Base-by-base conservation (phyloP, 2,888 invertebrate species). In the Yponomeuta plumbellus region DNA sequence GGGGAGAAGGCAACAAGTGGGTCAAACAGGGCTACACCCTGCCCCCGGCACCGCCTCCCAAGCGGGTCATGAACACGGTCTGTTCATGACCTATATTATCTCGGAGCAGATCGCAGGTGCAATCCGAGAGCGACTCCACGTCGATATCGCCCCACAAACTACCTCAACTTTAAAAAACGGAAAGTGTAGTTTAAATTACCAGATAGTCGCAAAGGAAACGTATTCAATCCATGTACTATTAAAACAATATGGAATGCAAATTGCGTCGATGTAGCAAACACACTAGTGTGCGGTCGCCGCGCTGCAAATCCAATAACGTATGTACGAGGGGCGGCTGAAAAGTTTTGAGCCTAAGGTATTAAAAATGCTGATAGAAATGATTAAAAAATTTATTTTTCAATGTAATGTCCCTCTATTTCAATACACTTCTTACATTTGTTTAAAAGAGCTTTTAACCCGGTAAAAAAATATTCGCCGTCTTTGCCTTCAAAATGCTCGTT, bases 1-100 rank as follows among this genome's bases (percentile, higher is more conserved):
- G 76, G 85, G 39, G 76, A 76, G 73, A 75, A 76, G 86, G 86
- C 90, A 91, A 90, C 90, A 91, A 90, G 90, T 89, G 89, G 90
- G 90, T 89, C 89, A 88, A 77, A 77, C 80, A 76, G 83, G 82
- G 80, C 71, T 66, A 70, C 69, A 71, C 69, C 70, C 62, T 62
- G 57, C 11, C 66, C 63, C 21, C 57, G 71, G 68, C 71, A 71
- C 68, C 69, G 70, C 71, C 70, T 69, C 69, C 73, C 72, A 71
- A 75, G 68, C 81, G 79, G 89, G 89, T 88, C 89, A 88, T 85
- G 89, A 89, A 81, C 88, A 77, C 76, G 70, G 76, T 71, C 71
- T 81, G 88, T 80, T 89, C 89, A 86, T 90, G 90, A 90, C 89
- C 90, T 78, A 89, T 79, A 88, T 89, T 85, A 83, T 83, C 81